These are phyloP conservation scores for Conus betulinus DNA, from an alignment of 1,140 invertebrate species.

Conservation along the genomic window DNA sequence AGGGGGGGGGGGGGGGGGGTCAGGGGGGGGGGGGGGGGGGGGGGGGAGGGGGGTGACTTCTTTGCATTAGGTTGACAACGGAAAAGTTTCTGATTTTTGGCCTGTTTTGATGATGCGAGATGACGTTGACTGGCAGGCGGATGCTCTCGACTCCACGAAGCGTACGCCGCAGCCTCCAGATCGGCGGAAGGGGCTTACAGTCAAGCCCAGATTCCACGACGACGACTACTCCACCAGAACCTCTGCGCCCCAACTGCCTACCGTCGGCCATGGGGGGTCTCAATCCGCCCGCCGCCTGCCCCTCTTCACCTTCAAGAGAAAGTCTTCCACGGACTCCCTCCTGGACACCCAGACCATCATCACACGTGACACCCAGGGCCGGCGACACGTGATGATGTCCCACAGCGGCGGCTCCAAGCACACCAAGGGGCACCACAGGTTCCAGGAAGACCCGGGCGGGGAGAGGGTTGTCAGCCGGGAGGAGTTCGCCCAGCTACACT, in stretches of 20 bases:
- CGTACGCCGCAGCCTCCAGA: background rate
- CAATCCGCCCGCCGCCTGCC: background rate
- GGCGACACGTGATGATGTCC: background rate
- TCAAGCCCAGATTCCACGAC: background rate
- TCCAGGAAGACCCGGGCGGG: background rate
- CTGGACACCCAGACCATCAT: background rate
- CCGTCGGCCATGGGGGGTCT: background rate
- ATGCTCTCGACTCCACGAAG: background rate
- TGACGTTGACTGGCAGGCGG: background rate
- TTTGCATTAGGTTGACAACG: too few relatives aligned
- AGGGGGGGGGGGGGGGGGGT: too few relatives aligned
- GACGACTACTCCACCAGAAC: background rate
- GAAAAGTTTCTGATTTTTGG: too few relatives aligned
- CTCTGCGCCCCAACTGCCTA: background rate
- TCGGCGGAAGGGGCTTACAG: background rate
- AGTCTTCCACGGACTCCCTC: background rate
- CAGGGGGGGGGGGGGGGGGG: too few relatives aligned
- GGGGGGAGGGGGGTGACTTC: too few relatives aligned
- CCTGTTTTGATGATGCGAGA: too few relatives aligned
- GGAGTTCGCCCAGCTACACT: background rate
- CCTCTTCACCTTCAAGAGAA: conserved; percentile 25
- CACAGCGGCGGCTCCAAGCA: background rate
- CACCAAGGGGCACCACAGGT: background rate
- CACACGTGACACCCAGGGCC: background rate
- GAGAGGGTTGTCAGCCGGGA: background rate